phyloP scores from a whole-genome alignment of 2,888 invertebrate genomes.

The Meghimatium bilineatum region DNA sequence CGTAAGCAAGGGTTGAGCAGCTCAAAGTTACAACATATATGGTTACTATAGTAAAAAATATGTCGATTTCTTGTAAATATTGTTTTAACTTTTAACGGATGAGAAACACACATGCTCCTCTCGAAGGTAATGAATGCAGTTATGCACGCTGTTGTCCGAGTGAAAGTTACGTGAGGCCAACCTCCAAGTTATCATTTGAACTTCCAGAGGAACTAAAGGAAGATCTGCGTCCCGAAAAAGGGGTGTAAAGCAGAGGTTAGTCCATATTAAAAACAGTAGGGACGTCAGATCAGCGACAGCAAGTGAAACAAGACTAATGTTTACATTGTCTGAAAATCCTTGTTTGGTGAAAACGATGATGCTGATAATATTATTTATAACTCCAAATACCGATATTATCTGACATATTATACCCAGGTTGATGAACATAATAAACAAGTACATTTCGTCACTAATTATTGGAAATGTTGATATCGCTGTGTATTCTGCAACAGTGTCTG shows the following conservation, averaged over 20 bases:
- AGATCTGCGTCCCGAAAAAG: background rate
- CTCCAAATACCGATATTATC: background rate
- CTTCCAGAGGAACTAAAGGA: background rate
- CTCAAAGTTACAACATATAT: conserved; percentile 1
- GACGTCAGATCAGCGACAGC: conserved; percentile 18
- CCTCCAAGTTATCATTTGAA: conserved; percentile 5
- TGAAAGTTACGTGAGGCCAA: conserved; percentile 29
- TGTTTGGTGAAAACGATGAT: conserved; percentile 8
- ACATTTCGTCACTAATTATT: background rate
- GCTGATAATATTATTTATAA: conserved; percentile 4
- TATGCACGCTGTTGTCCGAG: conserved; percentile 18
- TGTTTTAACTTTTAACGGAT: conserved; percentile 5
- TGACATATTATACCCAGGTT: conserved; percentile 20
- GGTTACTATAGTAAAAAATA: background rate
- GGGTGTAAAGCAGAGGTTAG: conserved; percentile 1
- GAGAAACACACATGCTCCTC: conserved; percentile 18
- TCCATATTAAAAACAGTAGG: conserved; percentile 8
- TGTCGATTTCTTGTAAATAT: conserved; percentile 3
- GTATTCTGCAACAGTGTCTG: no score
- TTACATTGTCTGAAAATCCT: conserved; percentile 20
- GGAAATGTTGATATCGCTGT: no score
- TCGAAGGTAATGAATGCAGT: conserved; percentile 18
- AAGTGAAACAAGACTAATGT: conserved; percentile 5
- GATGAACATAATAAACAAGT: conserved; percentile 12
- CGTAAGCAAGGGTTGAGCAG: background rate